phyloP scores from a whole-genome alignment of 2,797 vertebrate species.

The Emydoidea blandingii region DNA sequence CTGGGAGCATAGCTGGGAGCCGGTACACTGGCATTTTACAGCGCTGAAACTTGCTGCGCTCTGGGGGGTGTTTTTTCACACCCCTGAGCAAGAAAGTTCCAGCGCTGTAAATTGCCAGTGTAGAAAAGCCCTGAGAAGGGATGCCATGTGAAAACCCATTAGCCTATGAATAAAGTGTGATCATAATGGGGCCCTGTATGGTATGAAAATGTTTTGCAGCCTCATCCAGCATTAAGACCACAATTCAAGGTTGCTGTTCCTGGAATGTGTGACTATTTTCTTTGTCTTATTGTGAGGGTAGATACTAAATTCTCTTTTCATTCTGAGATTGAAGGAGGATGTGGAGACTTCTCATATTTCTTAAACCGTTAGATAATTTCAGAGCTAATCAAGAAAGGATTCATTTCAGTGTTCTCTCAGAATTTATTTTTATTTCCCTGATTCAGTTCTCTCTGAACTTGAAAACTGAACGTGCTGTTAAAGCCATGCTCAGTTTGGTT shows the following conservation, averaged over 20 bases:
- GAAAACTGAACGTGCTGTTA: neutral
- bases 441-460: neutral
- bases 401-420: neutral
- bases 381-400: neutral
- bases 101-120: no score
- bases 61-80: no score
- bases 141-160: neutral
- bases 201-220: neutral
- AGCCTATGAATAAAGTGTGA: neutral
- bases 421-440: neutral
- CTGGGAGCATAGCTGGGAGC: no score
- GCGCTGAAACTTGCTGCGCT: no score
- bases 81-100: no score
- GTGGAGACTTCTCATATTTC: neutral
- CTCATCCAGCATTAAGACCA: neutral
- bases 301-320: neutral
- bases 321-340: neutral
- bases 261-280: neutral
- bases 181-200: neutral
- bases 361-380: neutral
- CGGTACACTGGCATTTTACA: no score
- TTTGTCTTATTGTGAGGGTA: neutral
- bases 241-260: neutral
- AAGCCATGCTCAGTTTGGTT: neutral
- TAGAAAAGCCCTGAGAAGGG: no score